These are phyloP conservation scores for Thamnaconus septentrionalis DNA, from an alignment of 2,113 vertebrate species.

Conservation along the genomic window DNA sequence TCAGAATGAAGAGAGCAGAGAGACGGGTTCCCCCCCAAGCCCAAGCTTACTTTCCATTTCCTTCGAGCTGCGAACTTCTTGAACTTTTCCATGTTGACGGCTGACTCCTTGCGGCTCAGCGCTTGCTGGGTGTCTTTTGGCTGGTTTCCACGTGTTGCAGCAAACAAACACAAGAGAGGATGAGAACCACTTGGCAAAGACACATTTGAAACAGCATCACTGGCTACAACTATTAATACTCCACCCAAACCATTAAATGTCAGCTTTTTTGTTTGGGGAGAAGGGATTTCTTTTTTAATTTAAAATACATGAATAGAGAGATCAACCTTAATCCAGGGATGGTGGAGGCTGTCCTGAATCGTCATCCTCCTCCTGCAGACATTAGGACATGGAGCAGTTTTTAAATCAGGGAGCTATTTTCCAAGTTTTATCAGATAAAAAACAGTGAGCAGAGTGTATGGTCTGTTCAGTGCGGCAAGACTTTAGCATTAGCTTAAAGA, in stretches of 20 bases:
- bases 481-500: too few species aligned
- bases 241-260: background rate
- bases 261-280: background rate
- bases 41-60: constrained; percentile 91
- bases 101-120: constrained; percentile 94
- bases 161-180: constrained; percentile 12
- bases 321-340: constrained; percentile 97
- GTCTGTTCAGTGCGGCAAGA: too few species aligned
- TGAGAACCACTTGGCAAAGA: background rate
- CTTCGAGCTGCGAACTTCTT: constrained; percentile 96
- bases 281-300: background rate
- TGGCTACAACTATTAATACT: background rate
- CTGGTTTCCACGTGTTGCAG: constrained; percentile 59
- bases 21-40: background rate
- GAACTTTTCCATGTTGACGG: constrained; percentile 99
- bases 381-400: background rate
- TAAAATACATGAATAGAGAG: background rate
- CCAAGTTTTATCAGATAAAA: too few species aligned
- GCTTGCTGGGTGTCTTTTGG: constrained; percentile 96
- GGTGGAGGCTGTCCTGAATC: constrained; percentile 92
- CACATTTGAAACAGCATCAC: background rate
- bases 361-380: constrained; percentile 92
- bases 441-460: too few species aligned
- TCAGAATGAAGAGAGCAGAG: background rate
- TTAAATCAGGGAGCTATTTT: too few species aligned